Percentiles rank a stretch among this genome's conserved stretches.
phyloP scores from a whole-genome alignment of 23 tunicate species.

The Halocynthia aurantium region DNA sequence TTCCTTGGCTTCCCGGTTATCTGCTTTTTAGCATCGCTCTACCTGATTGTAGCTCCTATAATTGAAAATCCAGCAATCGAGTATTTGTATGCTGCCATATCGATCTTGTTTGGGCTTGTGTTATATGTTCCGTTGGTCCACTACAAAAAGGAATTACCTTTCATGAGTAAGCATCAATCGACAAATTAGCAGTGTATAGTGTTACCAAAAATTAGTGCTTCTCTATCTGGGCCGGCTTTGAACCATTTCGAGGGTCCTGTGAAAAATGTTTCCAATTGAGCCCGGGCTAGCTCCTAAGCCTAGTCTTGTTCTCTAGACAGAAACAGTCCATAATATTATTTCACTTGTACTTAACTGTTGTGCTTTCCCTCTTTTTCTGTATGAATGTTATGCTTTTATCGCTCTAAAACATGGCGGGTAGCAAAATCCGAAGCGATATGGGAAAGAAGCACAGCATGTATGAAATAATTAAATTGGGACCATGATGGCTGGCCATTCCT shows the following conservation, averaged over 20 bases:
- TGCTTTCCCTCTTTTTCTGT: too few relatives aligned
- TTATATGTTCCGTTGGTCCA: slow-evolving; percentile 36
- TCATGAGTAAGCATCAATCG: slow-evolving; percentile 12
- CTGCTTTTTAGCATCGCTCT: slow-evolving; percentile 17
- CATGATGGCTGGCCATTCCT: too few relatives aligned
- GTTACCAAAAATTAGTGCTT: neutral
- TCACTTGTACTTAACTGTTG: too few relatives aligned
- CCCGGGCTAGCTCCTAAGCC: too few relatives aligned
- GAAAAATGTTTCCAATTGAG: too few relatives aligned
- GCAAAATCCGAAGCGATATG: too few relatives aligned
- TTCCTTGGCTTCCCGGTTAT: slow-evolving; percentile 25
- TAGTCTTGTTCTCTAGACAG: too few relatives aligned
- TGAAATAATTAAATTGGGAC: too few relatives aligned
- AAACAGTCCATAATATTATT: too few relatives aligned
- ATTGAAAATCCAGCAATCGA: slow-evolving; percentile 28
- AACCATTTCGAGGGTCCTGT: neutral
- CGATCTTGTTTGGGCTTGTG: slow-evolving; percentile 26
- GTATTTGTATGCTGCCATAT: slow-evolving; percentile 26
- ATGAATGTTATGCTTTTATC: too few relatives aligned
- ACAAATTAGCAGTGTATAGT: neutral
- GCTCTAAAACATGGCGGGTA: too few relatives aligned
- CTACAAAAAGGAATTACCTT: slow-evolving; percentile 18
- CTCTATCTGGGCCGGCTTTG: neutral
- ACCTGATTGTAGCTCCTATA: slow-evolving; percentile 43
- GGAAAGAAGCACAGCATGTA: too few relatives aligned